These are phyloP conservation scores for Pediacus dermestoides DNA, from an alignment of 2,888 invertebrate genomes.

Conservation along the genomic window DNA sequence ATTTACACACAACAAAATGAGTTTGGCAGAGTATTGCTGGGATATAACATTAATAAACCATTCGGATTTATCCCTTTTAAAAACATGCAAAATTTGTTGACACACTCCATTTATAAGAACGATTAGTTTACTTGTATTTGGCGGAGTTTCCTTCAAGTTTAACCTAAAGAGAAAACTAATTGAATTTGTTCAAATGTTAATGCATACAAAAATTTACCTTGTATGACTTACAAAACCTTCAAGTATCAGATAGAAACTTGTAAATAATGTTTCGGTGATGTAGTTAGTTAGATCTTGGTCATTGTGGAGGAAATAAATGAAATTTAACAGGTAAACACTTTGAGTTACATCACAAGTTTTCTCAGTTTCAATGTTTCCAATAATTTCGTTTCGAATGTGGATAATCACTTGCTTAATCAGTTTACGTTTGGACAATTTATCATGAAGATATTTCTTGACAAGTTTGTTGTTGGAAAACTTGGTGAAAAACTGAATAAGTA, in stretches of 20 bases:
- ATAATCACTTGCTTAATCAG: constrained; percentile 24
- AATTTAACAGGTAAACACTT: constrained; percentile 30
- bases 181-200: constrained; percentile 10
- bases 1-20: constrained; percentile 32
- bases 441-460: constrained; percentile 31
- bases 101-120: constrained; percentile 26
- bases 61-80: constrained; percentile 25
- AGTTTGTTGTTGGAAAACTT: constrained; percentile 28
- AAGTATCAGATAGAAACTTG: constrained; percentile 31
- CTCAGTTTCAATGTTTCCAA: constrained; percentile 23
- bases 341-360: constrained; percentile 27
- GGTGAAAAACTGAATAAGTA: constrained; percentile 30
- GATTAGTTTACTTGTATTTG: constrained; percentile 25
- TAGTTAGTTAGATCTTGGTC: too few species aligned
- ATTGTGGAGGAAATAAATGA: constrained; percentile 28
- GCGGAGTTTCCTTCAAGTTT: constrained; percentile 19
- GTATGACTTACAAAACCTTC: constrained; percentile 29
- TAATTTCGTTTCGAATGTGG: constrained; percentile 19
- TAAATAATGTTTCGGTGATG: too few species aligned
- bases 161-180: constrained; percentile 5
- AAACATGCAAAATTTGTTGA: constrained; percentile 29
- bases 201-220: constrained; percentile 23
- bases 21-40: constrained; percentile 24
- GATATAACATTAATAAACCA: constrained; percentile 22
- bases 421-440: constrained; percentile 24